Evolutionary conservation across 2,888 invertebrate genomes (phyloP), one percentile per base, ranked within the genome.

Genomic region (Enchytraeus crypticus): DNA sequence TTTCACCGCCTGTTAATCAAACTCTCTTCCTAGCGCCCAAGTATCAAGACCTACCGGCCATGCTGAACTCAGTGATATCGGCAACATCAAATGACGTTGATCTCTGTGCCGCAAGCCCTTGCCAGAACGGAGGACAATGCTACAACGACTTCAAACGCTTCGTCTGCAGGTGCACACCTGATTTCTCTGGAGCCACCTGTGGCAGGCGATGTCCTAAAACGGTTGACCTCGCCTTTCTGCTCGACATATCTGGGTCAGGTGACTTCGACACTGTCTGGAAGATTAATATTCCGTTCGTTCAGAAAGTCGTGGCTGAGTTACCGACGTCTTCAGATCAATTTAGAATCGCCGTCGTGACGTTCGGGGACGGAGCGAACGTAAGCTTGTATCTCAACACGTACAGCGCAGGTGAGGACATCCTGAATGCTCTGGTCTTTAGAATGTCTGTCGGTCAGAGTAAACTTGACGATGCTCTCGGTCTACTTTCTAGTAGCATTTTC

Each of bases 181-280:
- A 51, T n/a, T 61, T 29, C 26, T n/a, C 33, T 11, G 61, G 61
- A 38, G 38, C 45, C 23, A 49, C n/a, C 3, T 61, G 61, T 32
- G 27, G 33, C 32, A 57, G 30, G 32, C 38, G 43, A 18, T 60
- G 60, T 32, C 3, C 18, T 3, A 38, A 46, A 21, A 33, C 21
- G 26, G 2, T 32, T 18, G 60, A 60, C 32, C 33, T 60, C 26
- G 60, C 54, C 4, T 8, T 60, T 21, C 21, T 60, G 8, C 21
- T 60, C 3, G 60, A 60, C 53, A 55, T 43, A 21, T 55, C 54
- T 23, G 60, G 60, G 32, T 60, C 60, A 47, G 60, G 54, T 21
- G 21, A 60, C 23, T 54, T 30, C n/a, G 45, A 32, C 18, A 30
- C 29, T 11, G 60, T 60, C n/a, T 8, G 29, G 21, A 45, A 54